Base-by-base conservation (phyloP, 2,797 vertebrate species). In the Delichon dasypus region DNA sequence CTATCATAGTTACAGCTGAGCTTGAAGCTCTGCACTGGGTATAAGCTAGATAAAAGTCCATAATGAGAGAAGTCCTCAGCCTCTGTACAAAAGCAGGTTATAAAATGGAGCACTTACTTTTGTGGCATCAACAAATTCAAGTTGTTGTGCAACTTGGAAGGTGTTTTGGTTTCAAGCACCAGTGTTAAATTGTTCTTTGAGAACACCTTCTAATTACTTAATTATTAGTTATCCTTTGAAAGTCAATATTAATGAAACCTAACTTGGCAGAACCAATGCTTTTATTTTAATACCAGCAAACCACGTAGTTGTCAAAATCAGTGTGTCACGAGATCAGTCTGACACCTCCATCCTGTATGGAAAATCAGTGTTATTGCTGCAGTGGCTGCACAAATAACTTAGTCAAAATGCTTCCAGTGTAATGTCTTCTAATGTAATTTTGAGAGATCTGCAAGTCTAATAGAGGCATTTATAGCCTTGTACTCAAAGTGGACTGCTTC, bases 141-240 rank as follows among this genome's bases (percentile, higher is more conserved):
- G 26, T 29, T 61, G 50, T 95, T 93, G 89, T 66, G 89, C 82
- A 95, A 89, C 55, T 58, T 77, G 40, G 65, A 65, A 95, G 58
- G 77, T 0, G 0, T 87, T 85, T 90, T 4, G 3, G 54, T 95
- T 95, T 95, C 85, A 85, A 81, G 50, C 18, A 62, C 25, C 9
- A 7, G 9, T 60, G 47, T 90, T 89, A 89, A 91, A 88, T 77
- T 85, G 68, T 66, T 89, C 62, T 55, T 90, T 88, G 62, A 89
- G 65, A 89, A 88, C 74, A 26, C 47, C 32, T 90, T 48, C 85
- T 92, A 94, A 94, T 85, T 88, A 89, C 74, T 87, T 95, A 94
- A 93, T 96, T 93, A 92, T 83, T 87, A 79, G 74, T 85, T 94
- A 65, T 36, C 50, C 54, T 93, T 89, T 72, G 44, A 20, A 92